phyloP scores from a whole-genome alignment of 1,140 invertebrate genomes.

The Zaprionus ghesquierei region DNA sequence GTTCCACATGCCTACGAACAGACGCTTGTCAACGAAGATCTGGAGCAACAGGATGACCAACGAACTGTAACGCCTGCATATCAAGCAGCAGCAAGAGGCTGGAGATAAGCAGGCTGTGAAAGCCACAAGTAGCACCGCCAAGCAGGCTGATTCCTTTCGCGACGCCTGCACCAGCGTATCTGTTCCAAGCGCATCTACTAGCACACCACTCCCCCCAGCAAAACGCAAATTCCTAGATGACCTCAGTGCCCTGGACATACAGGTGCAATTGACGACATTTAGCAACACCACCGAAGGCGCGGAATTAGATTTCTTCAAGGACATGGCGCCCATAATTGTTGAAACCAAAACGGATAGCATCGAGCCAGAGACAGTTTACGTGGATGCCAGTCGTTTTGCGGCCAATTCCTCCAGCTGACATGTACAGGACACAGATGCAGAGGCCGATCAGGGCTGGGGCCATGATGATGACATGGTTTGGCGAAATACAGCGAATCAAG shows the following conservation, averaged over 20 bases:
- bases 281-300: slow-evolving; percentile 78
- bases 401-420: slow-evolving; percentile 17
- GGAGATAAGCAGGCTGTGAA: slow-evolving; percentile 21
- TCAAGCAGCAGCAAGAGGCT: slow-evolving; percentile 11
- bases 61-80: slow-evolving; percentile 73
- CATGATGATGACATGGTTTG: slow-evolving; percentile 60
- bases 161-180: slow-evolving; percentile 40
- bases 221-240: slow-evolving; percentile 83
- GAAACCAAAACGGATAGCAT: slow-evolving; percentile 84
- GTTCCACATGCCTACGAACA: slow-evolving; percentile 13
- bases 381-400: slow-evolving; percentile 67
- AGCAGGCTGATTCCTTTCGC: slow-evolving; percentile 40
- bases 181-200: background rate
- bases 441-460: slow-evolving; percentile 59
- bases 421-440: slow-evolving; percentile 19
- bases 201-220: background rate
- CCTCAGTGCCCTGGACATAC: slow-evolving; percentile 89
- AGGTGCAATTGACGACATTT: slow-evolving; percentile 85
- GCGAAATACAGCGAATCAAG: slow-evolving; percentile 17
- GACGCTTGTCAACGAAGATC: slow-evolving; percentile 66
- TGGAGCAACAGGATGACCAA: slow-evolving; percentile 65
- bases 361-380: slow-evolving; percentile 25
- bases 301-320: slow-evolving; percentile 90
- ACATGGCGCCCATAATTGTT: slow-evolving; percentile 91
- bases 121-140: slow-evolving; percentile 37